These are phyloP conservation scores for Notodonta dromedarius DNA, from an alignment of 2,888 invertebrate species.

Conservation along the genomic window DNA sequence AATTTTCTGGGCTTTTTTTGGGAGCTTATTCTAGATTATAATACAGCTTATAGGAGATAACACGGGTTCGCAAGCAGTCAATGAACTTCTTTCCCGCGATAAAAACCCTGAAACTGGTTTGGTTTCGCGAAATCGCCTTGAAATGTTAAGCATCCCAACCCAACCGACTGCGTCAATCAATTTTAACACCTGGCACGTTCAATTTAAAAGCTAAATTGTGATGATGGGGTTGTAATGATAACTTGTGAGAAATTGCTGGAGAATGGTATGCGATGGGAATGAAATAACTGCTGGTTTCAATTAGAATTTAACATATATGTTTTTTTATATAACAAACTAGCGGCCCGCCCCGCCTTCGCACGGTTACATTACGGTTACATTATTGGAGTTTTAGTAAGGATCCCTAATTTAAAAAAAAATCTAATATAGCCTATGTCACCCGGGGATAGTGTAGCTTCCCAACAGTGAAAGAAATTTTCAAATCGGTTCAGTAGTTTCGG, in stretches of 20 bases:
- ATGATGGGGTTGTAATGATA: too few species aligned
- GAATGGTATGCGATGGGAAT: conserved; percentile 4
- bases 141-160: conserved; percentile 33
- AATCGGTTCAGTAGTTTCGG: too few species aligned
- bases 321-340: too few species aligned
- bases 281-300: neutral
- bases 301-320: neutral
- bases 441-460: too few species aligned
- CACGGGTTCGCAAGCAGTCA: conserved; percentile 25
- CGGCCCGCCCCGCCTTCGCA: too few species aligned
- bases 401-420: too few species aligned
- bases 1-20: too few species aligned
- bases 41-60: conserved; percentile 10
- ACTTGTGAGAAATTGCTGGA: conserved; percentile 1
- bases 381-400: too few species aligned
- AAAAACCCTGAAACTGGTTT: conserved; percentile 39
- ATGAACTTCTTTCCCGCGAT: conserved; percentile 36
- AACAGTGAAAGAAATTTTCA: too few species aligned
- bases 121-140: conserved; percentile 34
- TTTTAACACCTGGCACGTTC: conserved; percentile 7
- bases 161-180: conserved; percentile 5
- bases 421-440: too few species aligned
- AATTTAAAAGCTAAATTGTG: conserved; percentile 11
- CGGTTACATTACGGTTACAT: too few species aligned
- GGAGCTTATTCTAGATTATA: neutral